phyloP scores from a whole-genome alignment of 2,888 invertebrate species.

The Zeuzera pyrina region DNA sequence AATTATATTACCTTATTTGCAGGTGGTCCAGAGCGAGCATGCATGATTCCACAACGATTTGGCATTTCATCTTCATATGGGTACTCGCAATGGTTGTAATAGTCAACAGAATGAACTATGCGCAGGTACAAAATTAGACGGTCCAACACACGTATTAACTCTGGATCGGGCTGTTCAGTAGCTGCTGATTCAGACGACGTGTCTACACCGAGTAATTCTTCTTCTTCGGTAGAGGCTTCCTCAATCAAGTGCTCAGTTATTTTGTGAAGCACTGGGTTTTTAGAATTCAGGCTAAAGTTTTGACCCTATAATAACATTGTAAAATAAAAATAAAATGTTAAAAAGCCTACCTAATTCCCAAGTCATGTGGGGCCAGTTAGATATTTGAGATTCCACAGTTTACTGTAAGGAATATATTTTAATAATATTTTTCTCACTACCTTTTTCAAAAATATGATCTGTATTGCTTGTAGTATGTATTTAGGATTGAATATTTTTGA shows the following conservation, averaged over 20 bases:
- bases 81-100: conserved; percentile 99
- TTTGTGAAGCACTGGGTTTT: conserved; percentile 95
- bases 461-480: no score
- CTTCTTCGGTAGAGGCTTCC: conserved; percentile 98
- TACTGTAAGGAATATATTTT: no score
- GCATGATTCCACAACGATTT: conserved; percentile 98
- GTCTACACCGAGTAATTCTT: conserved; percentile 86
- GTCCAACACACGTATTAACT: conserved; percentile 77
- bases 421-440: no score
- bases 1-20: conserved; percentile 84
- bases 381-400: no score
- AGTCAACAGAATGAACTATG: conserved; percentile 98
- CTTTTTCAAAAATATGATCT: no score
- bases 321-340: not conserved
- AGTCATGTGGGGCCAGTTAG: no score
- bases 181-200: conserved; percentile 36
- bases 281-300: conserved; percentile 80
- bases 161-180: conserved; percentile 48
- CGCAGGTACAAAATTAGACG: conserved; percentile 93
- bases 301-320: conserved; percentile 15
- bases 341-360: no score
- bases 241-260: conserved; percentile 98
- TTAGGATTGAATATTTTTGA: no score
- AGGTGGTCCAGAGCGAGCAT: conserved; percentile 92
- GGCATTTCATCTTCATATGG: conserved; percentile 99